Evolutionary conservation across 2,888 invertebrate genomes (phyloP), one percentile per base, ranked within the genome.

Genomic region (Drosophila birchii): DNA sequence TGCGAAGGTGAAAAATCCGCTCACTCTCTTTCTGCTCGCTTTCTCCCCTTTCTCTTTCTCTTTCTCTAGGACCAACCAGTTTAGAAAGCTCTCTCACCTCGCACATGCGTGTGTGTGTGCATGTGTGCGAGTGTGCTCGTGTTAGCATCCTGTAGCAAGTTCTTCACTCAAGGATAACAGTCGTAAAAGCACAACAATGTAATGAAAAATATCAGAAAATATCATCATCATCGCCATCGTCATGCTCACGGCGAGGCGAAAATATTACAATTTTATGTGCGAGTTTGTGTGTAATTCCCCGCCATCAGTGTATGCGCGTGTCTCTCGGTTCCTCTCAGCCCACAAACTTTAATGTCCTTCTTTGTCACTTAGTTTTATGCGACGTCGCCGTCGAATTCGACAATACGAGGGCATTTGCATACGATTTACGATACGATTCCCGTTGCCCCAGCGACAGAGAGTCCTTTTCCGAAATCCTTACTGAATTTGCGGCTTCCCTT

Each of bases 131-230:
- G 70, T 58, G 61, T 53, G 55, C 73, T 64, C 78, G 79, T 75
- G 73, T 76, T 76, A 82, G 85, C 85, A 88, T 86, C 89, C 89
- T 84, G 80, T 84, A 73, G 79, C 82, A 81, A 88, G 86, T 89
- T 80, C 90, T 90, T 86, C 81, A 90, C 78, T 87, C 81, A 90
- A 91, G 86, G 88, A 90, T 89, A 88, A 84, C 83, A 86, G 88
- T 88, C 83, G 81, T 80, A 81, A 86, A 86, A 85, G 81, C 80
- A 86, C 85, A 88, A 88, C 86, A 88, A 84, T 88, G 87, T 86
- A 77, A 86, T 88, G 86, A 81, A 86, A 76, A 88, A 86, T 86
- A 86, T 88, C 88, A 75, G 74, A 78, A 78, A 88, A 86, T 86
- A 88, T 86, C 79, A 86, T 88, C 88, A 88, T 86, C 83, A 80